Evolutionary conservation across 1,140 invertebrate genomes (phyloP), one percentile per base, ranked within the genome.

Genomic region (Euwallacea fornicatus): DNA sequence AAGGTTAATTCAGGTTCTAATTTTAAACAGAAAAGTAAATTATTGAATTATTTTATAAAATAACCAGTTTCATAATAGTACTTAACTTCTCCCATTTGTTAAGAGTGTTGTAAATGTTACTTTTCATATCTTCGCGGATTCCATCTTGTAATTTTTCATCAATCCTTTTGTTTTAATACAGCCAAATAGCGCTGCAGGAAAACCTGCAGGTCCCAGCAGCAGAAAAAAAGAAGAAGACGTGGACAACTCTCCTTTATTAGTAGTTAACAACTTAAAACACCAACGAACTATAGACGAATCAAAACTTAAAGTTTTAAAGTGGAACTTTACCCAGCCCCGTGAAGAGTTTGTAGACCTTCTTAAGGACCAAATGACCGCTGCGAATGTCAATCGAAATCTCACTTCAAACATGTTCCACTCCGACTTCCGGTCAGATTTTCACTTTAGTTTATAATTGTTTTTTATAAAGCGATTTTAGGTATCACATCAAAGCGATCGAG

Each of bases 401-500:
- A 89, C 96, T 74, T 85, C 90, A 0, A 94, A 97, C 76, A 94
- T 98, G 89, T 98, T 98, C 81, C 94, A 98, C 82, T 86, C 88
- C 74, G 97, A 99, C 83, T 99, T 99, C 81, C 85, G 87, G 85
- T 86, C 77, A 78, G 69, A 10, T 41, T 61, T 10, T 50, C 2
- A 6, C 21, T 33, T 13, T 9, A 13, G 21, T 56, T 33, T 56
- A 56, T 61, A 13, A 9, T 69, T 46, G 4, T 15, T 50, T 42
- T 50, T 65, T 64, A 10, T 42, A 33, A 33, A 33, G 21, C 21
- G 21, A 33, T 33, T 33, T 33, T 33, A 96, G 96, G 79, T 94
- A 91, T 81, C 97, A 99, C 81, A 88, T 98, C 41, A 98, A 97
- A 86, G 96, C 96, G 7, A 94, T 99, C 73, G 96, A 99, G 81